Evolutionary conservation across 2,113 vertebrate species (phyloP), one percentile per base, ranked within the genome.

Genomic region (Salminus brasiliensis): DNA sequence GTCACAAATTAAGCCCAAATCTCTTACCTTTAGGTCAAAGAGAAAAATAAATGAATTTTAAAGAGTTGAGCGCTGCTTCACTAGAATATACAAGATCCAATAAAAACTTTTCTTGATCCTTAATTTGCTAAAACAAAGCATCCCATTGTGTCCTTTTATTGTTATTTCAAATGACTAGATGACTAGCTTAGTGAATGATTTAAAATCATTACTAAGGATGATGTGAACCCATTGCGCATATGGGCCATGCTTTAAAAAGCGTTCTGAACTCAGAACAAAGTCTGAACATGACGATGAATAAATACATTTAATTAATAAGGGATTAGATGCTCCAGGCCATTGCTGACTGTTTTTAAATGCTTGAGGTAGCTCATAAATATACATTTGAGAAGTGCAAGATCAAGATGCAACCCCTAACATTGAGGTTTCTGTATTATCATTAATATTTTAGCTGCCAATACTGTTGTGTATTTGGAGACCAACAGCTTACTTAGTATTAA

Each of bases 281-380:
- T 85, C 85, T 68, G 81, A 87, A 89, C 89, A 90, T 85, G 89
- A 81, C 85, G 87, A 72, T 89, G 89, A 93, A 93, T 93, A 92
- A 93, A 91, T 92, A 83, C 90, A 92, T 92, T 79, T 91, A 87
- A 92, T 92, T 92, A 91, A 88, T 74, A 79, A 83, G 81, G 80
- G 82, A 88, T 88, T 88, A 88, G 59, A 84, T 87, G 87, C 88
- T 85, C 23, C 77, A 88, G 83, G 87, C 88, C 85, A 7, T 74
- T 45, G 84, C 67, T 90, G 88, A 81, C 80, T 87, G 76, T 78
- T 88, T 89, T 92, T 88, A 89, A 90, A 88, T 87, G 87, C 89
- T 85, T 53, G 84, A 82, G 85, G 85, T 86, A 89, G 76, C 87
- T 90, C 88, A 91, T 92, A 87, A 91, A 94, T 92, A 93, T 91